phyloP scores from a whole-genome alignment of 2,113 vertebrate species.

The Callopanchax toddi region DNA sequence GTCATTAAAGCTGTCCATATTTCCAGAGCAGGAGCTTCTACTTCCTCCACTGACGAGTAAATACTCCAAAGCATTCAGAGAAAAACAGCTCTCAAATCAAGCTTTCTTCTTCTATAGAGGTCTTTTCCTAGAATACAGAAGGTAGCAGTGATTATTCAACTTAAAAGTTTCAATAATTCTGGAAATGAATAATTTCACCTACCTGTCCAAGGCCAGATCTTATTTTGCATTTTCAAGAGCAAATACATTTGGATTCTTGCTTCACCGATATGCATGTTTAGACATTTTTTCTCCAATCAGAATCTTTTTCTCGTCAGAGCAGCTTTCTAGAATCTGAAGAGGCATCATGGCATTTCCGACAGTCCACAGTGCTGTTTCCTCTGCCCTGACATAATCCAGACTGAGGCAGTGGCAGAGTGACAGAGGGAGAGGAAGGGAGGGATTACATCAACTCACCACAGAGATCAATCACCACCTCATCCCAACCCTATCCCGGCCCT shows the following conservation, averaged over 20 bases:
- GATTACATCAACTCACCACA: conserved; percentile 57
- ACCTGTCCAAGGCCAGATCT: conserved; percentile 22
- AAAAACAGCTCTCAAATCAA: background rate
- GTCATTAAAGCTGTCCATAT: conserved; percentile 66
- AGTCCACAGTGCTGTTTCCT: conserved; percentile 24
- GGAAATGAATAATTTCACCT: conserved; percentile 9
- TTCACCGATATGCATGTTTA: too few relatives aligned
- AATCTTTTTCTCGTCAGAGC: background rate
- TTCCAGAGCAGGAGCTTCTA: conserved; percentile 28
- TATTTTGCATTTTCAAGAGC: conserved; percentile 14
- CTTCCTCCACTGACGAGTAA: background rate
- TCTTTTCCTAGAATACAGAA: conserved; percentile 24
- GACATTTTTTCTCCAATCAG: background rate
- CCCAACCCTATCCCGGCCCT: conserved; percentile 11
- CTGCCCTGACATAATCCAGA: conserved; percentile 60
- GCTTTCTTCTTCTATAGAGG: conserved; percentile 3
- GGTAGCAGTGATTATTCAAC: background rate
- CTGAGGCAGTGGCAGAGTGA: conserved; percentile 27
- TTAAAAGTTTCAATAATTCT: background rate
- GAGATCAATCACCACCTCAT: conserved; percentile 35
- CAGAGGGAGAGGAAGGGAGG: conserved; percentile 12
- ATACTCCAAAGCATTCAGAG: conserved; percentile 28
- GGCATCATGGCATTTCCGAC: conserved; percentile 1
- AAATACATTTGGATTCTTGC: too few relatives aligned
- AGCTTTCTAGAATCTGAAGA: conserved; percentile 2